These are phyloP conservation scores for Lytechinus pictus DNA, from an alignment of 35 echinoderm and acorn worm species.

Conservation along the genomic window DNA sequence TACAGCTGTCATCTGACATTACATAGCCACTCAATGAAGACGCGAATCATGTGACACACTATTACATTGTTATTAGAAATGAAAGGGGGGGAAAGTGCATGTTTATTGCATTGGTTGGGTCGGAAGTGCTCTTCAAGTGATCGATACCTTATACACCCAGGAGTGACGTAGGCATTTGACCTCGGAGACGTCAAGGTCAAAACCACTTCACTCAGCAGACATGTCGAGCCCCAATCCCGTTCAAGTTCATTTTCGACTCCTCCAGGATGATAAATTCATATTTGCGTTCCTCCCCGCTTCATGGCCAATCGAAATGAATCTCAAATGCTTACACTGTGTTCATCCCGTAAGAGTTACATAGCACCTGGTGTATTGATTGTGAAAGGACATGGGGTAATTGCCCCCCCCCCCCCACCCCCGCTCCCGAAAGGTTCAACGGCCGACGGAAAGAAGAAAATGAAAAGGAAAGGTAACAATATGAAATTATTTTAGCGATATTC, in stretches of 20 bases:
- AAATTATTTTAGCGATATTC: no score
- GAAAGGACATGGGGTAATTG: neutral
- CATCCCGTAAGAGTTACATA: neutral
- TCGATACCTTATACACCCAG: neutral
- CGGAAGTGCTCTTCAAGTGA: slow-evolving; percentile 16
- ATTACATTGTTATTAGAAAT: slow-evolving; percentile 7
- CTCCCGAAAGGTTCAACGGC: no score
- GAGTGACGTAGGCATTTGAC: neutral
- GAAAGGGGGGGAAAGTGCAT: neutral
- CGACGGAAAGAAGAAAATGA: neutral
- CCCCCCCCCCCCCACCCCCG: no score
- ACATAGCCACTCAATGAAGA: neutral
- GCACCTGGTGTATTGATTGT: neutral
- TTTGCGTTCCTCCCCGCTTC: neutral
- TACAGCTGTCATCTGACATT: slow-evolving; percentile 18
- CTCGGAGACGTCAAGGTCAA: neutral
- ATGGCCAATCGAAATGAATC: neutral
- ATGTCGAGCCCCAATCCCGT: neutral
- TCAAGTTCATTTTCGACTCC: neutral
- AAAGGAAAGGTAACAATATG: neutral
- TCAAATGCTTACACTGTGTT: neutral
- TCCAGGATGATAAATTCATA: neutral
- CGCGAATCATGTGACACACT: neutral
- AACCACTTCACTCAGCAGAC: neutral
- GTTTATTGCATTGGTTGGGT: neutral